Conservation (phyloP, 2,797 vertebrate species). For the Rhinophrynus dorsalis region DNA sequence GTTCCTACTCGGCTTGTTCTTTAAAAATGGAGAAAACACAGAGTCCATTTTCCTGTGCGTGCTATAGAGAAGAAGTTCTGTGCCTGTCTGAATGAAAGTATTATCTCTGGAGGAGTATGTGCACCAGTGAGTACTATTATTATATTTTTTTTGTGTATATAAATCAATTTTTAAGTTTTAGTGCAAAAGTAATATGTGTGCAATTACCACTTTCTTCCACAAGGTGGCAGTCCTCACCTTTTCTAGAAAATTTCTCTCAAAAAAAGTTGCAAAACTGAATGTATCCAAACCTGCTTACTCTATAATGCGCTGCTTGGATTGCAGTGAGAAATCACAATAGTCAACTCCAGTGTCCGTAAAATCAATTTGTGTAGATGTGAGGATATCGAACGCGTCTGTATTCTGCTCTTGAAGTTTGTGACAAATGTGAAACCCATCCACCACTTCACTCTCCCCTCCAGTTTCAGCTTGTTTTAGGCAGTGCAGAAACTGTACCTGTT, state of each 20-base stretch:
- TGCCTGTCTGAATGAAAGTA: too few relatives aligned
- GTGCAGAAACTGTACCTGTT: slow-evolving; percentile 90
- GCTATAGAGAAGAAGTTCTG: too few relatives aligned
- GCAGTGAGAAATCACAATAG: slow-evolving; percentile 90
- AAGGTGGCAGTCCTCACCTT: slow-evolving; percentile 5
- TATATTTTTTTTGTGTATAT: too few relatives aligned
- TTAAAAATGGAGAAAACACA: too few relatives aligned
- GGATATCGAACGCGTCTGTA: slow-evolving; percentile 78
- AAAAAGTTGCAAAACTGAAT: not conserved
- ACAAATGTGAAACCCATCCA: slow-evolving; percentile 86
- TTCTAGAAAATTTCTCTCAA: not conserved
- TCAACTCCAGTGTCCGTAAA: slow-evolving; percentile 86
- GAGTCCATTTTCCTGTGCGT: too few relatives aligned
- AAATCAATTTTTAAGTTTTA: too few relatives aligned
- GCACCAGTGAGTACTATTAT: too few relatives aligned
- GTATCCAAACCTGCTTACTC: slow-evolving; percentile 70
- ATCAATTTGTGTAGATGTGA: slow-evolving; percentile 80
- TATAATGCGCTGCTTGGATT: slow-evolving; percentile 88
- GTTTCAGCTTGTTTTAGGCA: slow-evolving; percentile 82
- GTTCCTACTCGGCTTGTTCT: too few relatives aligned
- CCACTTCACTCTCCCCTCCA: slow-evolving; percentile 87
- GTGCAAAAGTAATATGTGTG: too few relatives aligned
- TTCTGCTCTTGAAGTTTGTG: slow-evolving; percentile 76
- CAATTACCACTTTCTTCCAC: not conserved
- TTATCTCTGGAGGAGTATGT: too few relatives aligned